Base-by-base conservation (phyloP, 2,888 invertebrate genomes). In the Zeuzera pyrina region DNA sequence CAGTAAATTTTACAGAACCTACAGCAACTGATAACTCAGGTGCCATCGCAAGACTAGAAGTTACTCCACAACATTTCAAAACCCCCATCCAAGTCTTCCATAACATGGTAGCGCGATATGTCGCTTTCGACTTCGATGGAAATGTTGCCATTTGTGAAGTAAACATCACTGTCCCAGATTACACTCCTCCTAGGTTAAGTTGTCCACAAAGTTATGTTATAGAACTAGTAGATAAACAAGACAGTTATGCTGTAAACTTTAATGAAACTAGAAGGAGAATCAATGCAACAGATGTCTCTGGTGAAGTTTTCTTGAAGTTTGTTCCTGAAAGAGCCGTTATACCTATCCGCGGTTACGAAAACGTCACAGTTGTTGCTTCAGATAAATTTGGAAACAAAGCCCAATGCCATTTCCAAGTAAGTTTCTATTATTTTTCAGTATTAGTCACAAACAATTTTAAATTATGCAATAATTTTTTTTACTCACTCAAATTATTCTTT, bases 121-220 rank as follows among this genome's bases (percentile, higher is more conserved):
- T 97, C 1, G 98, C 98, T 2, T 98, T 95, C 56, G 98, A 98
- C 77, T 95, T 94, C 54, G 97, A 97, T 59, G 97, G 97, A 45
- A 98, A 98, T 60, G 96, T 96, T 8, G 98, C 97, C 8, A 95
- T 96, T 60, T 98, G 98, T 61, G 93, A 94, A 84, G 95, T 98
- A 15, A 95, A 96, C 53, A 95, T 98, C 15, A 95, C 96, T 1
- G 95, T 96, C 6, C 94, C 94, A 15, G 96, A 97, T 69, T 92
- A 95, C 32, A 95, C 95, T 1, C 95, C 96, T 31, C 96, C 96
- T 4, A 88, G 89, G 56, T 73, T 96, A 22, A 94, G 93, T 59
- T 97, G 96, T 56, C 96, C 96, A 1, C 95, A 95, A 67, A 95
- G 95, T 59, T 96, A 95, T 60, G 95, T 96, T 0, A 94, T 96